phyloP scores from a whole-genome alignment of 2,113 vertebrate genomes.

The Cinclus mexicanus region DNA sequence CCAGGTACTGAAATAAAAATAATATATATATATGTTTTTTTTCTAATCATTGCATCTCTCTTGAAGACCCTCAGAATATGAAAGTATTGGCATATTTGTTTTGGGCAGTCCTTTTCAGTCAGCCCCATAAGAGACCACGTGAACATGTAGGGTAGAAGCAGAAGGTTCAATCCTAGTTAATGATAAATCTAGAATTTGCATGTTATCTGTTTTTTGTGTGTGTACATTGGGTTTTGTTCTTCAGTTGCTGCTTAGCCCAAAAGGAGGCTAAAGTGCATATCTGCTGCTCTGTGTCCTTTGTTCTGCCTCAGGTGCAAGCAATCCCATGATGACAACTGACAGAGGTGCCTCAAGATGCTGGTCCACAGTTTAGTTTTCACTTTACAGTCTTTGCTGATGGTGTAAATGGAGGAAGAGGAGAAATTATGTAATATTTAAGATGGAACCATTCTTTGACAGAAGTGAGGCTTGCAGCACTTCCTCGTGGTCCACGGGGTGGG shows the following conservation, averaged over 20 bases:
- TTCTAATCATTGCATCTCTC: neutral
- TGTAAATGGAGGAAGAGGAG: neutral
- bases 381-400: neutral
- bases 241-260: neutral
- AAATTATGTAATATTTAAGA: neutral
- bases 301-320: neutral
- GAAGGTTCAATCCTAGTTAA: neutral
- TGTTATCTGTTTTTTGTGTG: neutral
- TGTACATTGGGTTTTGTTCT: neutral
- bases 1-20: neutral
- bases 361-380: neutral
- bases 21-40: no score
- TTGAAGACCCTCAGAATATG: neutral
- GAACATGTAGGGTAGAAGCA: neutral
- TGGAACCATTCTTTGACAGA: neutral
- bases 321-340: neutral
- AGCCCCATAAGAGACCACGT: neutral
- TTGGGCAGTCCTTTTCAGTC: neutral
- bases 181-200: neutral
- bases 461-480: neutral
- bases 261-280: neutral
- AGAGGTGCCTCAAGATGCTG: neutral
- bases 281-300: neutral
- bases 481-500: fast-evolving
- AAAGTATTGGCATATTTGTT: neutral